Conservation (phyloP, 2,888 invertebrate genomes). For the Agonopterix heracliana region DNA sequence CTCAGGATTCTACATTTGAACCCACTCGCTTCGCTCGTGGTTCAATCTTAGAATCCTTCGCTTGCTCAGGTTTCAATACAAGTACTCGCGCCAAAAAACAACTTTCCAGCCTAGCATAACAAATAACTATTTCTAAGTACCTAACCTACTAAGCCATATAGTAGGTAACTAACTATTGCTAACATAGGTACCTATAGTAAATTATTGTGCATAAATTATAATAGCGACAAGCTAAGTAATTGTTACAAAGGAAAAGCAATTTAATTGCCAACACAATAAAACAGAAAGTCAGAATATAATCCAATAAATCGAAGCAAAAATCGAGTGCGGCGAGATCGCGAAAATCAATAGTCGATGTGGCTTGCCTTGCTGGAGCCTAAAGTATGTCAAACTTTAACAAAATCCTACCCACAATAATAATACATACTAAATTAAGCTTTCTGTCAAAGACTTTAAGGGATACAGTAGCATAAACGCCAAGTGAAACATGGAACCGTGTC, state of each 20-base stretch:
- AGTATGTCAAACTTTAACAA: conserved; percentile 10
- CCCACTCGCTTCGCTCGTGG: too few species aligned
- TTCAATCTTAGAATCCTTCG: too few species aligned
- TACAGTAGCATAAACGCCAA: conserved; percentile 1
- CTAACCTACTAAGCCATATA: too few species aligned
- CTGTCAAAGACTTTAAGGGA: background rate
- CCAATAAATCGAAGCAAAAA: conserved; percentile 61
- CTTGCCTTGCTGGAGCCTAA: conserved; percentile 29
- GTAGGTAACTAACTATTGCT: too few species aligned
- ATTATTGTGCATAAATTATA: too few species aligned
- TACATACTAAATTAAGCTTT: conserved; percentile 16
- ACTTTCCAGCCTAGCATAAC: too few species aligned
- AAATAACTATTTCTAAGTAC: too few species aligned
- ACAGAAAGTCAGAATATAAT: conserved; percentile 7
- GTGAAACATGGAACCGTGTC: conserved; percentile 22
- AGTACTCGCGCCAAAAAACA: too few species aligned
- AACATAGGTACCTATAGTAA: too few species aligned
- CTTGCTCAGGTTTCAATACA: too few species aligned
- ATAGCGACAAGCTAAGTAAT: too few species aligned
- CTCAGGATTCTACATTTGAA: too few species aligned
- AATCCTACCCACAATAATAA: conserved; percentile 10
- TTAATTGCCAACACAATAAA: background rate
- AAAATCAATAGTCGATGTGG: conserved; percentile 64
- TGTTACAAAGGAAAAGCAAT: background rate
- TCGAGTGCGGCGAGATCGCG: conserved; percentile 40